Conservation (phyloP, 2,113 vertebrate species). For the Nibea coibor region DNA sequence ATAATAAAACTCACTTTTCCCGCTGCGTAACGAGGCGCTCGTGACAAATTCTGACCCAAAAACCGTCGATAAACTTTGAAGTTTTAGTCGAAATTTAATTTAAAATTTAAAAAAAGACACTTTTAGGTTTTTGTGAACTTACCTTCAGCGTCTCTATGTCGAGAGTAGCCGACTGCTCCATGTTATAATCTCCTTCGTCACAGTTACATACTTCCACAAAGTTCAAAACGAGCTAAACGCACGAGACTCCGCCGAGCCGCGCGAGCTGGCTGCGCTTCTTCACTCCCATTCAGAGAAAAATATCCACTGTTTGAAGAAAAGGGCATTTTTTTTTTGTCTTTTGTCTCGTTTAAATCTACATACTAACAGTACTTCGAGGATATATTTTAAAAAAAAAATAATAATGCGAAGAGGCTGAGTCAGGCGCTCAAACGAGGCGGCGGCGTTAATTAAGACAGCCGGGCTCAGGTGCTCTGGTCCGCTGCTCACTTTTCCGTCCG, state of each 20-base stretch:
- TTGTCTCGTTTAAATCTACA: neutral
- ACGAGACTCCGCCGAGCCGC: neutral
- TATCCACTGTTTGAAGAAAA: neutral
- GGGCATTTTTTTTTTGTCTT: neutral
- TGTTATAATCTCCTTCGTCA: constrained; percentile 58
- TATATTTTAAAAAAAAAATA: too few species aligned
- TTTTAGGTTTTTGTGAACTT: constrained; percentile 16
- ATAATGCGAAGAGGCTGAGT: neutral
- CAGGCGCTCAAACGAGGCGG: neutral
- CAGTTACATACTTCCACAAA: constrained; percentile 74
- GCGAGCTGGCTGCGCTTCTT: neutral
- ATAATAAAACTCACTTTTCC: constrained; percentile 4
- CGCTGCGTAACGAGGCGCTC: neutral
- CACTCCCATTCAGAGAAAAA: constrained; percentile 9
- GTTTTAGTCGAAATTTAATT: neutral
- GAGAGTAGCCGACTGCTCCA: constrained; percentile 77
- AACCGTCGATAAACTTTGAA: neutral
- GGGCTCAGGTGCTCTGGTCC: constrained; percentile 5
- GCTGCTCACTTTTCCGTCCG: constrained; percentile 23
- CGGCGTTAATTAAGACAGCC: neutral
- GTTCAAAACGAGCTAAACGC: constrained; percentile 39
- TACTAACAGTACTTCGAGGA: neutral
- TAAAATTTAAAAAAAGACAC: neutral
- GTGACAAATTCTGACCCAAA: neutral
- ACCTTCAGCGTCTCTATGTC: constrained; percentile 79